A percentile compares a stretch with the other conserved stretches of the same genome.
Conservation (phyloP, 2,888 invertebrate genomes). For the Drosophila suboccidentalis region DNA sequence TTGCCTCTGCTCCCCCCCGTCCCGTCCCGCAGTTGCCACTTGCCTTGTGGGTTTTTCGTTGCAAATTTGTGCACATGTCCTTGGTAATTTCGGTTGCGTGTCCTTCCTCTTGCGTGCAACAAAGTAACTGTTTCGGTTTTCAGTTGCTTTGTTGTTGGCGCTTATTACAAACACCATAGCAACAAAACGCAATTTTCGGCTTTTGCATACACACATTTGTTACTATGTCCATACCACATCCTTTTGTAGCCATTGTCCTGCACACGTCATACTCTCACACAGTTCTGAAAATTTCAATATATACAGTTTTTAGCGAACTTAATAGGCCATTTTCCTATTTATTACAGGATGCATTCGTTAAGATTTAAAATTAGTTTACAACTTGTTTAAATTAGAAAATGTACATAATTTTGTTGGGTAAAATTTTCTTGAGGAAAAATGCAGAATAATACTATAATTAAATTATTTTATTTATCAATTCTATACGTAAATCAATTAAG, state of each 20-base stretch:
- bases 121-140: slow-evolving; percentile 62
- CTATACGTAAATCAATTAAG: neutral
- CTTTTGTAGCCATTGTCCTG: slow-evolving; percentile 40
- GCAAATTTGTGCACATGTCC: slow-evolving; percentile 68
- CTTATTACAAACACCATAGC: slow-evolving; percentile 62
- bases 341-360: neutral
- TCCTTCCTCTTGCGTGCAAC: slow-evolving; percentile 67
- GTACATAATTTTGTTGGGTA: too few relatives aligned
- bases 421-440: too few relatives aligned
- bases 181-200: slow-evolving; percentile 67
- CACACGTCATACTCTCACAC: slow-evolving; percentile 13
- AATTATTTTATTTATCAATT: neutral
- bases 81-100: slow-evolving; percentile 72
- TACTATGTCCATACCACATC: slow-evolving; percentile 29
- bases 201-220: slow-evolving; percentile 60
- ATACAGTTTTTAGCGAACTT: slow-evolving; percentile 23
- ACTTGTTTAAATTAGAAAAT: neutral
- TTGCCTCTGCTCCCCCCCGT: slow-evolving; percentile 16
- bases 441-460: neutral
- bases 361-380: neutral
- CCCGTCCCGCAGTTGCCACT: slow-evolving; percentile 6
- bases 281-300: slow-evolving; percentile 35
- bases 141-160: slow-evolving; percentile 35
- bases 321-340: neutral
- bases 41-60: slow-evolving; percentile 40